Evolutionary conservation across 2,113 vertebrate species (phyloP), one percentile per base, ranked within the genome.

Genomic region (Scophthalmus maximus): DNA sequence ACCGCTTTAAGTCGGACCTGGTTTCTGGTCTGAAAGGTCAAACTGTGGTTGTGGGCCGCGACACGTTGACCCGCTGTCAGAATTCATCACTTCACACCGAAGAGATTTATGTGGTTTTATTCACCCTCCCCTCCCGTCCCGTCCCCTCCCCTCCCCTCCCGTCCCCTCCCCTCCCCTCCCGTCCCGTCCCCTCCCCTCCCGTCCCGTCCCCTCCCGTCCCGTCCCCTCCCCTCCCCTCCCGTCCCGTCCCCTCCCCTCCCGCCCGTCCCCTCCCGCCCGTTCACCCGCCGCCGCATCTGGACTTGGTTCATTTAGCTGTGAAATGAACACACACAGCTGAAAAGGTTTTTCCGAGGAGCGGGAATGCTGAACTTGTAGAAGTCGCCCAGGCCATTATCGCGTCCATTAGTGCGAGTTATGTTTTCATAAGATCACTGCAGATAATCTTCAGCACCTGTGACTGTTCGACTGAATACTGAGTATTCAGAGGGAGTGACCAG

Each of bases 61-160:
- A 44, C 46, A 51, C 58, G 26, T 61, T 59, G 75, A 84, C 79
- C 83, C 9, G 23, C 83, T 82, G 85, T 88, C 86, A 77, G 17
- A 30, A 44, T 44, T 25, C 51, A 87, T 91, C 73, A 47, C 51
- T 72, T 81, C 68, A 60, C 42, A 27, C 8, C 2, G 0, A 1
- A 0, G 8, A 59, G 44, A 63, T 78, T 77, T 52, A 52, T 12
- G 40, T 36, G 27, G 36, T 34, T 50, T 70, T 5, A 50, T 29
- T 42, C 17, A 53, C 9, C 26, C 20, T n/a, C n/a, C n/a, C n/a
- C n/a, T 2, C 44, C 34, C n/a, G 14, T 18, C 7, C 20, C 47
- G 10, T 22, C 6, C 8, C 12, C n/a, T 5, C 8, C 25, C 12
- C 26, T 10, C n/a, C 2, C 8, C 29, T 46, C 6, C 23, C 26